These are phyloP conservation scores for Idris sp. DNA, from an alignment of 1,140 invertebrate species.

Conservation along the genomic window DNA sequence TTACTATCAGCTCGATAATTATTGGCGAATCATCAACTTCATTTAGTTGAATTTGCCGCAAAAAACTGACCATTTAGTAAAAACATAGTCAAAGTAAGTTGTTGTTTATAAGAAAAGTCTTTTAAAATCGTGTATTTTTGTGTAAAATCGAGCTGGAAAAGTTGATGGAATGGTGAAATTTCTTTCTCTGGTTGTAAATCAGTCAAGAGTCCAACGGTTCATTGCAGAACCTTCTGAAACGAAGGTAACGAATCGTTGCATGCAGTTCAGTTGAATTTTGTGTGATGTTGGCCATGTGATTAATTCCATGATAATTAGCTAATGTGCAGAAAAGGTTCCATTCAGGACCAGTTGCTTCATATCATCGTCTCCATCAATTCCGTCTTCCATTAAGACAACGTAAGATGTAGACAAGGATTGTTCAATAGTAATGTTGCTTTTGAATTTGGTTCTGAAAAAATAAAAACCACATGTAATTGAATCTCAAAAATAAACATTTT, in stretches of 20 bases:
- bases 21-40: constrained; percentile 9
- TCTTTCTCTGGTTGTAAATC: constrained; percentile 3
- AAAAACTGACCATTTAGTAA: constrained; percentile 27
- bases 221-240: constrained; percentile 27
- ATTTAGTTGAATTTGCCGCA: constrained; percentile 37
- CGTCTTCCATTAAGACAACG: constrained; percentile 8
- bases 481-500: no score
- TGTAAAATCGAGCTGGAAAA: constrained; percentile 1
- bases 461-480: no score
- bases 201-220: constrained; percentile 24
- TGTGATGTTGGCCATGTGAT: constrained; percentile 5
- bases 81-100: constrained; percentile 32
- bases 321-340: constrained; percentile 21
- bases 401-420: constrained; percentile 23
- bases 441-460: constrained; percentile 67
- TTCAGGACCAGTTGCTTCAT: constrained; percentile 15
- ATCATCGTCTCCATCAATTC: constrained; percentile 18
- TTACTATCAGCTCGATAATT: constrained; percentile 1
- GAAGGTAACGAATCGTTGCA: constrained; percentile 42
- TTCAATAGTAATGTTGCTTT: constrained; percentile 66
- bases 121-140: constrained; percentile 17
- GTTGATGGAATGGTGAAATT: constrained; percentile 17
- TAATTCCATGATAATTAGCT: constrained; percentile 36
- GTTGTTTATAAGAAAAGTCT: constrained; percentile 30
- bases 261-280: not conserved